Conservation (phyloP, 2,888 invertebrate species). For the Argyresthia goedartella region DNA sequence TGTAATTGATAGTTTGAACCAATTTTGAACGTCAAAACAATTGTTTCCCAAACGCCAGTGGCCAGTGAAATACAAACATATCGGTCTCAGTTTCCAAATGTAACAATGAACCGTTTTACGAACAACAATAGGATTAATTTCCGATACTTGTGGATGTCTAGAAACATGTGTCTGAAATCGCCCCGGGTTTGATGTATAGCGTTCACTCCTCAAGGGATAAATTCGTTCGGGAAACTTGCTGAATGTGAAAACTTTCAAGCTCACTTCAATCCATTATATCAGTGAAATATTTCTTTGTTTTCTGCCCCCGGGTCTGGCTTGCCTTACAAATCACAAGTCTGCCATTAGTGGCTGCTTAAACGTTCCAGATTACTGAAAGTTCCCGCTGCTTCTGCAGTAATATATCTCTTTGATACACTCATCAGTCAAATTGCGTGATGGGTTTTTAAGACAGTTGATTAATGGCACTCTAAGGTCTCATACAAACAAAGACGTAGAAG, state of each 20-base stretch:
- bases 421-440: slow-evolving; percentile 23
- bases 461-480: slow-evolving; percentile 13
- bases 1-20: too few species aligned
- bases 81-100: too few species aligned
- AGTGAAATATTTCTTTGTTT: slow-evolving; percentile 71
- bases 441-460: slow-evolving; percentile 27
- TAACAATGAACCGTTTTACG: background rate
- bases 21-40: too few species aligned
- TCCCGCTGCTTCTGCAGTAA: slow-evolving; percentile 11
- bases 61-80: too few species aligned
- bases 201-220: slow-evolving; percentile 61
- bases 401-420: slow-evolving; percentile 23
- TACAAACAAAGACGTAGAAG: background rate
- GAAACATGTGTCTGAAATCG: slow-evolving; percentile 65
- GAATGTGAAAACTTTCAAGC: slow-evolving; percentile 69
- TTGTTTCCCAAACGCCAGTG: too few species aligned
- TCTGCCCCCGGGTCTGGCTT: slow-evolving; percentile 41
- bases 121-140: slow-evolving; percentile 27
- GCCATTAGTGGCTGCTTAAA: slow-evolving; percentile 29
- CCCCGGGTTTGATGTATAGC: slow-evolving; percentile 49
- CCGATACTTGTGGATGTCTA: slow-evolving; percentile 43
- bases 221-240: slow-evolving; percentile 65
- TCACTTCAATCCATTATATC: slow-evolving; percentile 70
- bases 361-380: slow-evolving; percentile 12
- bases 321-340: slow-evolving; percentile 48